Percentiles rank a stretch among this genome's conserved stretches.
Evolutionary conservation across 2,797 vertebrate species (phyloP).

Genomic region (Scleropages formosus): DNA sequence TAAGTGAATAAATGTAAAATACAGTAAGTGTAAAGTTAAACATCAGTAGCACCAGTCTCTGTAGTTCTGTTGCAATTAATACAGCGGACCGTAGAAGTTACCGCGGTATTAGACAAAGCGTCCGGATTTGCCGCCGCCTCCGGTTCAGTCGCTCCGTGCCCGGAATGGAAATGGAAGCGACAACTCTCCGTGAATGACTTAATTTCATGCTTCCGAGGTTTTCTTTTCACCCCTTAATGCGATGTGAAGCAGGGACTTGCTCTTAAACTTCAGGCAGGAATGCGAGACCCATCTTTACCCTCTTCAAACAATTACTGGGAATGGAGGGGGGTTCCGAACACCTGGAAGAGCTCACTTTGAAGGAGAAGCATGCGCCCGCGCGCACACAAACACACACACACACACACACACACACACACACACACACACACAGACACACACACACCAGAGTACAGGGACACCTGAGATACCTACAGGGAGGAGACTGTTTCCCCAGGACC

Average conservation of each 20-base stretch:
- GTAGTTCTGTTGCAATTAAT: neutral
- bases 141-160: neutral
- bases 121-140: neutral
- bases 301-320: neutral
- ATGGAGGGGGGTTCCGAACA: neutral
- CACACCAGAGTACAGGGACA: neutral
- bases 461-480: neutral
- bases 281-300: neutral
- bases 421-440: too few species aligned
- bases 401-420: too few species aligned
- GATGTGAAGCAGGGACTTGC: neutral
- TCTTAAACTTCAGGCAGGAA: conserved; percentile 8
- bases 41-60: neutral
- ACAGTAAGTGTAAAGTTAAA: too few species aligned
- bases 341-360: neutral
- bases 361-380: too few species aligned
- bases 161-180: conserved; percentile 1
- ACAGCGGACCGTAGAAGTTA: neutral
- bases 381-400: too few species aligned
- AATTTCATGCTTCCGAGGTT: conserved; percentile 18
- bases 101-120: neutral
- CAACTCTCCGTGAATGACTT: conserved; percentile 8
- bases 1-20: too few species aligned
- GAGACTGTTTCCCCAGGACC: neutral
- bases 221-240: neutral